Evolutionary conservation across 2,797 vertebrate genomes (phyloP).

Genomic region (Glyptemys insculpta): DNA sequence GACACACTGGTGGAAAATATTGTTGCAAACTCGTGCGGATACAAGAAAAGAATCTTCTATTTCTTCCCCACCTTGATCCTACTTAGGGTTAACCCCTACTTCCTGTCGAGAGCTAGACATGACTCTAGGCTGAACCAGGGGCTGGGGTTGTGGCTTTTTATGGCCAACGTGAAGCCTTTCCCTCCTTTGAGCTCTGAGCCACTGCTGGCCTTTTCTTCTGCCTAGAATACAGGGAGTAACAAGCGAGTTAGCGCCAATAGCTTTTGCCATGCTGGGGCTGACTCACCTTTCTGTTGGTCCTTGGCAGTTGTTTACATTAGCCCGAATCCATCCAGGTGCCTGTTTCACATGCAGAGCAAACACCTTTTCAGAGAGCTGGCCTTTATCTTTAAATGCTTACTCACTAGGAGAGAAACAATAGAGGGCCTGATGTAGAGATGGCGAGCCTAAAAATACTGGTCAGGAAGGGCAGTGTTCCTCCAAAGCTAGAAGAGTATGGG

Average conservation of each 20-base stretch:
- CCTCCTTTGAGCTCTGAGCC: slow-evolving; percentile 7
- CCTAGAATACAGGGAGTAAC: slow-evolving; percentile 33
- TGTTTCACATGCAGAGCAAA: slow-evolving; percentile 63
- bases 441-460: neutral
- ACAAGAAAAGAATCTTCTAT: slow-evolving; percentile 70
- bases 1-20: neutral
- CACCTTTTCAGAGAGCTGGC: slow-evolving; percentile 21
- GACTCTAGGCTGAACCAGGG: slow-evolving; percentile 9
- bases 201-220: slow-evolving; percentile 30
- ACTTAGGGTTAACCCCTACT: slow-evolving; percentile 36
- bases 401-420: slow-evolving; percentile 21
- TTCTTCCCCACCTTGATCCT: slow-evolving; percentile 49
- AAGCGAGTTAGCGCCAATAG: slow-evolving; percentile 16
- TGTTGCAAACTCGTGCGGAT: slow-evolving; percentile 11
- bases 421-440: neutral
- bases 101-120: slow-evolving; percentile 44
- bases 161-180: neutral
- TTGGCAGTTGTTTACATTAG: slow-evolving; percentile 3
- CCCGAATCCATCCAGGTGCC: slow-evolving; percentile 15
- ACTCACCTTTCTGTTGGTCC: slow-evolving; percentile 15
- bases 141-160: neutral
- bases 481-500: neutral
- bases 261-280: slow-evolving; percentile 36
- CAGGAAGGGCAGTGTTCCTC: neutral
- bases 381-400: neutral